These are phyloP conservation scores for Punctoribates punctum DNA, from an alignment of 2,888 invertebrate species.

Conservation along the genomic window DNA sequence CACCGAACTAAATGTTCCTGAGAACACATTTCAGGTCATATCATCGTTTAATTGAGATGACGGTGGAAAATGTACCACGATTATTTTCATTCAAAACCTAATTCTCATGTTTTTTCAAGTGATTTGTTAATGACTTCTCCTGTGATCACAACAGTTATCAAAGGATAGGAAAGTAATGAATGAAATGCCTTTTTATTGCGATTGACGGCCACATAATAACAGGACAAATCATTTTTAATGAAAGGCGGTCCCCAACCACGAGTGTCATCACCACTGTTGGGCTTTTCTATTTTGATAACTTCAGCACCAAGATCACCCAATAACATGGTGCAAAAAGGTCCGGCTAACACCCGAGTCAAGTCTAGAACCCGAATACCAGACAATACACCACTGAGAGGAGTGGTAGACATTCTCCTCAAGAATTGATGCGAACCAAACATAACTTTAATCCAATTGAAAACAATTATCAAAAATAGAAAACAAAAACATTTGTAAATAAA, in stretches of 20 bases:
- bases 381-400: slow-evolving; percentile 18
- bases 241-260: slow-evolving; percentile 93
- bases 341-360: slow-evolving; percentile 81
- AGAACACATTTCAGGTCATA: no score
- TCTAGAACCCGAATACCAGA: slow-evolving; percentile 58
- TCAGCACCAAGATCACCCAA: slow-evolving; percentile 89
- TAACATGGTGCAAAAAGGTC: slow-evolving; percentile 91
- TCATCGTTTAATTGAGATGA: no score
- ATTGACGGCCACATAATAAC: slow-evolving; percentile 83
- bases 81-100: no score
- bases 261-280: slow-evolving; percentile 78
- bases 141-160: no score
- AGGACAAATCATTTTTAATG: slow-evolving; percentile 60
- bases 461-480: not conserved
- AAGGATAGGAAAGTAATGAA: not conserved
- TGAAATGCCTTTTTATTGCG: slow-evolving; percentile 73
- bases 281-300: slow-evolving; percentile 84
- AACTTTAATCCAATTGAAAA: not conserved
- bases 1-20: not conserved
- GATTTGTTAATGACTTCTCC: no score
- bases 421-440: not conserved
- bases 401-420: not conserved
- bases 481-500: not conserved
- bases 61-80: no score
- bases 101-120: no score